Percentiles rank a stretch among this genome's conserved stretches.
Evolutionary conservation across 2,888 invertebrate species (phyloP).

Genomic region (Erebia aethiops): DNA sequence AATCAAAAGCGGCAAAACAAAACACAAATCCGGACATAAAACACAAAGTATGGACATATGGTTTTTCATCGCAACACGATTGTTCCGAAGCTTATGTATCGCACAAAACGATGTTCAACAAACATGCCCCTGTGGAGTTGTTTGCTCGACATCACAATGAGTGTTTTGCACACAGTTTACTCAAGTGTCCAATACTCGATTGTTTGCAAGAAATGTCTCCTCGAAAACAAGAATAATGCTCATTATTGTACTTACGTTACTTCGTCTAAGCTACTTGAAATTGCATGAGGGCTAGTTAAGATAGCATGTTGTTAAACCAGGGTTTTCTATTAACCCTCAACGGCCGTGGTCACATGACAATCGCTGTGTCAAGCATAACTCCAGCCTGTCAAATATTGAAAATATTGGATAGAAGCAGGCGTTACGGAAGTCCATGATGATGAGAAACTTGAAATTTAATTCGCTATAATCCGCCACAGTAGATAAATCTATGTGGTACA

Average conservation of each 20-base stretch:
- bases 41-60: conserved; percentile 4
- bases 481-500: too few species aligned
- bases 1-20: not conserved
- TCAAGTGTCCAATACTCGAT: conserved; percentile 56
- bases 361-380: too few species aligned
- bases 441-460: too few species aligned
- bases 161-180: conserved; percentile 61
- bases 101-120: conserved; percentile 34
- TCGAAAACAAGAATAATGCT: conserved; percentile 7
- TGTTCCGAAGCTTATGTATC: conserved; percentile 22
- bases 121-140: conserved; percentile 18
- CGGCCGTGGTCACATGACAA: not conserved
- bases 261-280: conserved; percentile 10
- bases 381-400: too few species aligned
- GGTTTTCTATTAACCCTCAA: too few species aligned
- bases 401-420: too few species aligned
- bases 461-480: too few species aligned
- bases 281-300: not conserved
- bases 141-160: conserved; percentile 53
- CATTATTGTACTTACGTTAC: not conserved
- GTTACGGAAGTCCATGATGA: too few species aligned
- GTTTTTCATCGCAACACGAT: conserved; percentile 17
- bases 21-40: not conserved
- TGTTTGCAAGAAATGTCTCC: conserved; percentile 31
- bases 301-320: not conserved